Base-by-base conservation (phyloP, 2,888 invertebrate species). In the Cerastis leucographa region DNA sequence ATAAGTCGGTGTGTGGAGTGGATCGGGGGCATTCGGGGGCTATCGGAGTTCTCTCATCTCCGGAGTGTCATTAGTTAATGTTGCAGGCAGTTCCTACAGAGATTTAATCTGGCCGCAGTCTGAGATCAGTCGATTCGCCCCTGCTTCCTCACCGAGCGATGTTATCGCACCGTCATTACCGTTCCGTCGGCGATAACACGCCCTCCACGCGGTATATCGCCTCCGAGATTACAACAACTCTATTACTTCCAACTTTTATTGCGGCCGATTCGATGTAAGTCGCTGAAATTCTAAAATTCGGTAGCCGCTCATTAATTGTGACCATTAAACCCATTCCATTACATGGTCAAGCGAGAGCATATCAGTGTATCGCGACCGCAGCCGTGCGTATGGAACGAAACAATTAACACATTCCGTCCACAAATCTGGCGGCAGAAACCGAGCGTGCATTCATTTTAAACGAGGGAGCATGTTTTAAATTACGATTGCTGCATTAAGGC, bases 31-130 rank as follows among this genome's bases (percentile, higher is more conserved):
- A 93, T 94, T 92, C 93, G 87, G 85, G 74, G 88, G 91, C 91
- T 94, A 94, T 92, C 93, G 87, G 85, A 85, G 84, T 87, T 87
- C 84, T 85, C 91, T 90, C 91, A 94, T 93, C 94, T 93, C 92
- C 89, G 88, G 89, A 90, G 90, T 91, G 91, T 94, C 94, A 94
- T 94, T 94, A 94, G 94, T 94, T 94, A 94, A 94, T 94, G 94
- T 94, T 94, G 94, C 93, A 94, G 94, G 89, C 94, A 93, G 93
- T 93, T 92, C 91, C 92, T 90, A 90, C 89, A 84, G 89, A 92
- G 94, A 94, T 94, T 92, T 93, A 93, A 94, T 94, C 94, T 93
- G 81, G 86, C 88, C 90, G 74, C 87, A 90, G 92, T 87, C 90
- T 88, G 87, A 91, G 94, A 94, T 95, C 93, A 92, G 91, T 89